Base-by-base conservation (phyloP, 2,113 vertebrate species). In the Engraulis encrasicolus region DNA sequence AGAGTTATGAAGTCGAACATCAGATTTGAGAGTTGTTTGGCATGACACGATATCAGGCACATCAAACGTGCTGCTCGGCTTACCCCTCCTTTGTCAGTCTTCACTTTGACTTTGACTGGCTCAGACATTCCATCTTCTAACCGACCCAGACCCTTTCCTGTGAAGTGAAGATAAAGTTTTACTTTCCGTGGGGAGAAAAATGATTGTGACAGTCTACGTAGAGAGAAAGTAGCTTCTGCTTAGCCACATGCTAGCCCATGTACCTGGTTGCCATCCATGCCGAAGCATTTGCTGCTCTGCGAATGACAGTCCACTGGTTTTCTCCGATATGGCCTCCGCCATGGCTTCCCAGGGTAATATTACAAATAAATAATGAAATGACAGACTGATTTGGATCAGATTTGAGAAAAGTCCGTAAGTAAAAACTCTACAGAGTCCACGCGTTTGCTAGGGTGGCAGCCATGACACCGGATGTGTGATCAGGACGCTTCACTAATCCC, bases 131-230 rank as follows among this genome's bases (percentile, higher is more conserved):
- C 98, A 31, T 97, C 95, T 86, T 97, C 93, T 1, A 85, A 87
- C 71, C 94, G 93, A 0, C 98, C 97, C 45, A 99, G 94, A 6
- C 98, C 98, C 92, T 96, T 97, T 27, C 97, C 97, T 99, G 86
- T 38, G 31, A 50, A 20, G 19, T 34, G 79, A 17, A 83, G 27
- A 74, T 40, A 66, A 36, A 2, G 34, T 6, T 5, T 17, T 0
- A n/a, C n/a, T n/a, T n/a, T n/a, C n/a, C n/a, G n/a, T n/a, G n/a
- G n/a, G n/a, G n/a, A n/a, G n/a, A n/a, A n/a, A n/a, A n/a, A n/a
- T n/a, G n/a, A n/a, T n/a, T n/a, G n/a, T n/a, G n/a, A n/a, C n/a
- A n/a, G n/a, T n/a, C n/a, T n/a, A n/a, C n/a, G n/a, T 45, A 45
- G 40, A 45, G 40, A 45, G 40, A 45, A 9, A n/a, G n/a, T n/a